Evolutionary conservation across 2,797 vertebrate genomes (phyloP), one percentile per base, ranked within the genome.

Genomic region (Sternarchorhynchus goeldii): DNA sequence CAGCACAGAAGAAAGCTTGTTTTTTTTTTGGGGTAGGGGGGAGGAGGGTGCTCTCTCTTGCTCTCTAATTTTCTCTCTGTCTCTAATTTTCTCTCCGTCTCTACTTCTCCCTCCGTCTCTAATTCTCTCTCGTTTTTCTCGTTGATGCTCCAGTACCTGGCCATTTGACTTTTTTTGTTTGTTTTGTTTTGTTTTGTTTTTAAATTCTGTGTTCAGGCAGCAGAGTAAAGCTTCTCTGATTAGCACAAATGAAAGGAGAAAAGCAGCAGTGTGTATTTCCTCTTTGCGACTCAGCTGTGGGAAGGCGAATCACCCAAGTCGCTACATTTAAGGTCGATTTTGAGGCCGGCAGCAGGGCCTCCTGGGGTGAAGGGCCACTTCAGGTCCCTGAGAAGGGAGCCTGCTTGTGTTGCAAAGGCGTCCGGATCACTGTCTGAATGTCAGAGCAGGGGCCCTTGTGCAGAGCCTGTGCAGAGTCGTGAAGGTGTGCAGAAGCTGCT

Each of bases 291-390:
- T 70, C 68, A 56, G 34, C 55, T 17, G 21, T 67, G 69, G 57
- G 59, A 71, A 36, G 34, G 34, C 36, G 32, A 20, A 29, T 78
- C 31, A 29, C 36, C 50, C 21, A 65, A 41, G 66, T 58, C 62
- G 57, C 67, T 53, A 34, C 83, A 82, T 82, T 84, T 83, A 77
- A 78, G 68, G 68, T 68, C 64, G 64, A 78, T 73, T 80, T 57
- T 50, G 70, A 59, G 31, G 31, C 41, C 55, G 74, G 78, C 53
- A 78, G 31, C 56, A 29, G 71, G 69, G 50, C 20, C 60, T 57
- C 75, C 81, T 55, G 58, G 75, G 80, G 66, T n/a, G 45, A 82
- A 81, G 82, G 77, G 84, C 83, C 83, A 39, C 4, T 7, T 39
- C 6, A 7, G 39, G 39, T 41, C 4, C 10, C 4, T 41, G 39